Evolutionary conservation across 1,140 invertebrate genomes (phyloP).

Genomic region (Drosophila sechellia): DNA sequence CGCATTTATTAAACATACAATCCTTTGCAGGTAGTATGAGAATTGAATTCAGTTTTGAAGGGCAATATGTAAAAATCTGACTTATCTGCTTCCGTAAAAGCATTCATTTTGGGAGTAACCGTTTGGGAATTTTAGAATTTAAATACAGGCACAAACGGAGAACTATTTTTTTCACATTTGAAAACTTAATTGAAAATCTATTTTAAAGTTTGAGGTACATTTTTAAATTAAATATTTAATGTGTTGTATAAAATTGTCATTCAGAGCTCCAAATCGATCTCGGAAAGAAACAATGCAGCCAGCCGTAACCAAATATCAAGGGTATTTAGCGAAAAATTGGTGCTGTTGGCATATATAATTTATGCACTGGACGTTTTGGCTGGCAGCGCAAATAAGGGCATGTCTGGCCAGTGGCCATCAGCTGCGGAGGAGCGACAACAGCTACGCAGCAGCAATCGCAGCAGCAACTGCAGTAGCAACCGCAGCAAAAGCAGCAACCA

Average conservation of each 20-base stretch:
- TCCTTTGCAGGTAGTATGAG: constrained; percentile 9
- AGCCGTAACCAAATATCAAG: constrained; percentile 46
- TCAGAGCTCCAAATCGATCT: not conserved
- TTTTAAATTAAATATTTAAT: no score
- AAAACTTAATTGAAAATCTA: not conserved
- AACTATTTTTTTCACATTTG: not conserved
- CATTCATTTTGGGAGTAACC: not conserved
- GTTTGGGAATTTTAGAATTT: not conserved
- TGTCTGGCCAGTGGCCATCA: constrained; percentile 80
- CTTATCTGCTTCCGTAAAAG: not conserved
- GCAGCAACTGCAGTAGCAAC: not conserved
- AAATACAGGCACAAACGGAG: not conserved
- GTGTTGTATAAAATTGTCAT: not conserved
- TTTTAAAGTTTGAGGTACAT: no score
- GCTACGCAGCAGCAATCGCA: constrained; percentile 10
- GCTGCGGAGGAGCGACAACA: constrained; percentile 44
- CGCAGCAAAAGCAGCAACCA: constrained; percentile 51
- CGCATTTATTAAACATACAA: constrained; percentile 11
- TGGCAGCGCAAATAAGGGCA: constrained; percentile 76
- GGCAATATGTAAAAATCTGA: not conserved
- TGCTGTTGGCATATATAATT: constrained; percentile 58
- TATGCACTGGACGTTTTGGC: constrained; percentile 74
- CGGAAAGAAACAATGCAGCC: not conserved
- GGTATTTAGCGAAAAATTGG: constrained; percentile 63
- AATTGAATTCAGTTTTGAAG: constrained; percentile 2